These are phyloP conservation scores for Ceraclea dissimilis DNA, from an alignment of 2,888 invertebrate species.

Conservation along the genomic window DNA sequence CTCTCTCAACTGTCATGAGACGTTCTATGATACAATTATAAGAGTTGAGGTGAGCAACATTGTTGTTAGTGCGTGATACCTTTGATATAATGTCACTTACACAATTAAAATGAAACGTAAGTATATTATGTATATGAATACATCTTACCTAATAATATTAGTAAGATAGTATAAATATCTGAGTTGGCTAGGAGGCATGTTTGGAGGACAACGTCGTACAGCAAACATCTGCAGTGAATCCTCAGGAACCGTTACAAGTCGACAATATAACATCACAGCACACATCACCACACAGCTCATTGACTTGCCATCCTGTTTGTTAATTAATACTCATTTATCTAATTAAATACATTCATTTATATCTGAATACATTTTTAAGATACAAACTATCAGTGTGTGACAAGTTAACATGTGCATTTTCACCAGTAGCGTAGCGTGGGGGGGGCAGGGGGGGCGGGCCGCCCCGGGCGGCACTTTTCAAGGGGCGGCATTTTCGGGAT, in stretches of 20 bases:
- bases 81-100: neutral
- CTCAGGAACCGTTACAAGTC: slow-evolving; percentile 70
- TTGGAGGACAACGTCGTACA: slow-evolving; percentile 76
- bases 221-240: slow-evolving; percentile 87
- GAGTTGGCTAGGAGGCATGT: slow-evolving; percentile 76
- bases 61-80: neutral
- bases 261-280: slow-evolving; percentile 75
- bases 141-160: slow-evolving; percentile 54
- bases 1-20: too few relatives aligned
- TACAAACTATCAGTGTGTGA: too few relatives aligned
- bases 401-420: too few relatives aligned
- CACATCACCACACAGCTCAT: slow-evolving; percentile 72
- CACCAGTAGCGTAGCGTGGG: too few relatives aligned
- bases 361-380: too few relatives aligned
- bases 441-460: too few relatives aligned
- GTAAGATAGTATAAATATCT: slow-evolving; percentile 85
- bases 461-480: too few relatives aligned
- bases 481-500: too few relatives aligned
- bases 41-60: too few relatives aligned
- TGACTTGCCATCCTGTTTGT: slow-evolving; percentile 70
- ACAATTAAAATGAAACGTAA: neutral
- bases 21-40: too few relatives aligned
- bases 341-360: too few relatives aligned
- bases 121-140: slow-evolving; percentile 1
- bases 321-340: too few relatives aligned